These are phyloP conservation scores for Orchesella cincta DNA, from an alignment of 1,140 invertebrate genomes.

Conservation along the genomic window DNA sequence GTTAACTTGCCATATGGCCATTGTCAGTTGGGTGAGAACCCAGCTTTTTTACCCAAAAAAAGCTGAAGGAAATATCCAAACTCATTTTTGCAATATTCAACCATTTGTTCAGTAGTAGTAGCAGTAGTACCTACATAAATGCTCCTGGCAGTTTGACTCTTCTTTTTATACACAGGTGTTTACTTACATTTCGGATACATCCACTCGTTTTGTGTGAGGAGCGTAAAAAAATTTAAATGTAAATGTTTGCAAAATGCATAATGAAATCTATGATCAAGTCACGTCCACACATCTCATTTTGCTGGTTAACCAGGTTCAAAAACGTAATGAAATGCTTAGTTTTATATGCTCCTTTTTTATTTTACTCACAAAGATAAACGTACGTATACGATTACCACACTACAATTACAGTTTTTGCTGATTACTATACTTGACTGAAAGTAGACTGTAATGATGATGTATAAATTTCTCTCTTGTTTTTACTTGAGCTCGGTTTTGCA, in stretches of 20 bases:
- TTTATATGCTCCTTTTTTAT: not conserved
- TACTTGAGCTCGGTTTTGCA: not conserved
- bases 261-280: not conserved
- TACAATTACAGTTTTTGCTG: not conserved
- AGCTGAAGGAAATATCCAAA: too few species aligned
- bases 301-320: not conserved
- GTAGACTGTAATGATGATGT: not conserved
- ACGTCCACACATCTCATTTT: not conserved
- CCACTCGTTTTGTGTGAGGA: too few species aligned
- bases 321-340: not conserved
- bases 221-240: too few species aligned
- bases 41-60: too few species aligned
- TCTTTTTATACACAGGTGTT: too few species aligned
- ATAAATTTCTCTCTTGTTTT: not conserved
- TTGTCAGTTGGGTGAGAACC: too few species aligned
- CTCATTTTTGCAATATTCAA: too few species aligned
- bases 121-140: too few species aligned
- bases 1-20: too few species aligned
- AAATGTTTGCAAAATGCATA: not conserved
- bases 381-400: not conserved
- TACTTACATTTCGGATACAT: too few species aligned
- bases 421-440: not conserved
- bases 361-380: not conserved
- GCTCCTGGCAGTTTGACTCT: too few species aligned
- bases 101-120: too few species aligned